Percentiles rank a stretch among this genome's conserved stretches.
Evolutionary conservation across 2,797 vertebrate genomes (phyloP).

Genomic region (Bucorvus abyssinicus): DNA sequence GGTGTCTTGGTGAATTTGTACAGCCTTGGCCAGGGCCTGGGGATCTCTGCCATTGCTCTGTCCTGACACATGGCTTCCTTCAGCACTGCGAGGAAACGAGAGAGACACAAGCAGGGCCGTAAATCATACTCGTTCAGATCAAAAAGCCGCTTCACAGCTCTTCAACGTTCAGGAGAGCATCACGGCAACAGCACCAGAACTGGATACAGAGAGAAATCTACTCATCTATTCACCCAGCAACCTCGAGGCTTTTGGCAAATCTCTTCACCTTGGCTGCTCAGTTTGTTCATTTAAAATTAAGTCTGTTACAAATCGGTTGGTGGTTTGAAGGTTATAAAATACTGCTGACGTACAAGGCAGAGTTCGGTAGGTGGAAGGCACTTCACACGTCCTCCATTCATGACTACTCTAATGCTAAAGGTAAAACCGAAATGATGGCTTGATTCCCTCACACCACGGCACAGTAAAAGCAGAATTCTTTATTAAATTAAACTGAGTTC

Average conservation of each 20-base stretch:
- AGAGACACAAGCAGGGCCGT: not conserved
- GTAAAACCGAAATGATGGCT: not conserved
- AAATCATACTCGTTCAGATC: rapidly evolving
- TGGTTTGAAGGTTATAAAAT: not conserved
- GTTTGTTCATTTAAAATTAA: not conserved
- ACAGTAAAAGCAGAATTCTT: not conserved
- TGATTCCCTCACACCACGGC: not conserved
- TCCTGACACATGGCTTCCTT: conserved; percentile 98
- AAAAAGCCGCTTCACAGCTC: not conserved
- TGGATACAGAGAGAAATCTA: not conserved
- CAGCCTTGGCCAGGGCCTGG: conserved; percentile 93
- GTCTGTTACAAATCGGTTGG: not conserved
- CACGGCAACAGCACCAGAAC: not conserved
- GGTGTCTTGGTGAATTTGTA: conserved; percentile 99
- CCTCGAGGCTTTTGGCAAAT: not conserved
- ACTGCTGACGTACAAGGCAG: not conserved
- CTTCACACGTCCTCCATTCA: not conserved
- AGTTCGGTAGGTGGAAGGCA: not conserved
- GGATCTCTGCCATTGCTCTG: conserved; percentile 98
- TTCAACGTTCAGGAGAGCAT: not conserved
- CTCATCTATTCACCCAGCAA: not conserved
- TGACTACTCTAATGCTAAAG: not conserved
- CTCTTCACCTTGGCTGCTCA: not conserved
- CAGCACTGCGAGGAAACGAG: conserved; percentile 81
- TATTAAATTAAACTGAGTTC: not conserved